Evolutionary conservation across 2,797 vertebrate species (phyloP), one percentile per base, ranked within the genome.

Genomic region (Hydrolagus colliei): DNA sequence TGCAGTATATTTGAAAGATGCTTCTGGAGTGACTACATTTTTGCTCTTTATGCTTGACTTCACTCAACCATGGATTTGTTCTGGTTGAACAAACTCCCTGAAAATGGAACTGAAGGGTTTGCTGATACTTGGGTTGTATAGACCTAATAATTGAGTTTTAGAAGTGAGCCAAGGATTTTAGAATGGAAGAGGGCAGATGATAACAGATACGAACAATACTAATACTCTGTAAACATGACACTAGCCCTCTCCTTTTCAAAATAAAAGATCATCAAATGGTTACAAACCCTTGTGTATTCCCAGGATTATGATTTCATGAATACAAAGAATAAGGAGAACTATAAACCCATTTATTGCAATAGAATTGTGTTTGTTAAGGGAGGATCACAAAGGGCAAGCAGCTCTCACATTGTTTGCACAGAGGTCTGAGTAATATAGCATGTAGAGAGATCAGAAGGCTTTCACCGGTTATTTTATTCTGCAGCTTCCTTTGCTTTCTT

Each of bases 51-150:
- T 62, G 41, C 41, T 52, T 52, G 41, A 52, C 41, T 52, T 52
- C 41, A 52, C 41, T 52, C 41, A 52, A 52, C 41, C 41, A 52
- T 52, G 41, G 41, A 52, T 52, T 52, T 52, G 41, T 52, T 52
- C 41, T 52, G 63, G 61, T 79, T 63, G 76, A 79, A 79, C 61
- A 79, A 63, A 11, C 2, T 63, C 76, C 62, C n/a, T 63, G 76
- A 79, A 79, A 79, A 63, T 63, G 59, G 61, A 63, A 62, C 52
- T n/a, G 12, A 14, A 79, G 63, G 76, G 59, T 79, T 78, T 78
- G 22, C 72, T 78, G 76, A 79, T 79, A 79, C 59, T 12, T 63
- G 76, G 63, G 61, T 11, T 22, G 63, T 63, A 13, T 22, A 61
- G n/a, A 27, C 76, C 13, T 22, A 77, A 61, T 61, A 12, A 62